Conservation (phyloP, 2,113 vertebrate genomes). For the Smithornis capensis region DNA sequence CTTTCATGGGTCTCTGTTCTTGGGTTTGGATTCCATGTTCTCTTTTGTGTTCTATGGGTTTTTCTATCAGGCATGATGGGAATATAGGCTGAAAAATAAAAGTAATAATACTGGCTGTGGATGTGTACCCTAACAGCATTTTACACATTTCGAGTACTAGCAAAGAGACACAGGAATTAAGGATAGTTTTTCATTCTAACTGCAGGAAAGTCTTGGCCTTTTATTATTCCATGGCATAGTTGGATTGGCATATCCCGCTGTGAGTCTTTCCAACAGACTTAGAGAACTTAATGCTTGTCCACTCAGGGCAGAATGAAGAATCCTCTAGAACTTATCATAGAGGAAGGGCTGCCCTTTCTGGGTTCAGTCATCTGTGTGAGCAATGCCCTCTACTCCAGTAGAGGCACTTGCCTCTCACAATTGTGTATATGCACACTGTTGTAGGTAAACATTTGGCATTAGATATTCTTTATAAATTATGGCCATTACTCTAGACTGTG, state of each 20-base stretch:
- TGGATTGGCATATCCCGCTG: slow-evolving; percentile 12
- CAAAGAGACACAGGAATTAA: slow-evolving; percentile 32
- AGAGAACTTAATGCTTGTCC: slow-evolving; percentile 29
- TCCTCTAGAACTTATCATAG: not conserved
- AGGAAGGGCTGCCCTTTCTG: not conserved
- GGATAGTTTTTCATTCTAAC: slow-evolving; percentile 20
- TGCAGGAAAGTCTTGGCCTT: not conserved
- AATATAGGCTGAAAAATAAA: not conserved
- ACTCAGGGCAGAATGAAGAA: not conserved
- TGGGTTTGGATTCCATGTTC: not conserved
- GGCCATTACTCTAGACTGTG: not conserved
- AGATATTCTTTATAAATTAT: not conserved
- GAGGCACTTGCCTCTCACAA: not conserved
- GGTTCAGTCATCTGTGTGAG: not conserved
- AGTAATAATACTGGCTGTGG: not conserved
- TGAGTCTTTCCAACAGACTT: not conserved
- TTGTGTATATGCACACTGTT: not conserved
- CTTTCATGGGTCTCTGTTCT: slow-evolving; percentile 26
- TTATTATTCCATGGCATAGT: not conserved
- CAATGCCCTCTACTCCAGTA: not conserved
- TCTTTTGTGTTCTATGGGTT: not conserved
- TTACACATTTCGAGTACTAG: not conserved
- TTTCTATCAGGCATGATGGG: not conserved
- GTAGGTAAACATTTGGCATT: not conserved
- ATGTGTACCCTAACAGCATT: not conserved